Percentiles rank a stretch among this genome's conserved stretches.
phyloP scores from a whole-genome alignment of 2,888 invertebrate genomes.

The Acleris sparsana region DNA sequence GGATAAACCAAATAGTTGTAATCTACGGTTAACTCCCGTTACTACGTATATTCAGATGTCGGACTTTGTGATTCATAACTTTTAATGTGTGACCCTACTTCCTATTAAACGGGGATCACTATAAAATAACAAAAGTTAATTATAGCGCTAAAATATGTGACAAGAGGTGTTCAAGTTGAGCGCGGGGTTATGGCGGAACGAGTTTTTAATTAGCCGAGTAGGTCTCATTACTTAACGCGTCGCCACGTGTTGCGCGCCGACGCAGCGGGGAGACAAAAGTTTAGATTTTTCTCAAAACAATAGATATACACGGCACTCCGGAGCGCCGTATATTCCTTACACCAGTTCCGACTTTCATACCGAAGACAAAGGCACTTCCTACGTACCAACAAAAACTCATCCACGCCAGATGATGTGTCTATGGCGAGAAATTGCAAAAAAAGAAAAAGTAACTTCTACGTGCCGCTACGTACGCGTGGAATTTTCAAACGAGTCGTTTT shows the following conservation, averaged over 20 bases:
- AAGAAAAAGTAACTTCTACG: conserved; percentile 63
- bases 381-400: conserved; percentile 81
- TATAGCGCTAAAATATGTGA: conserved; percentile 52
- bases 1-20: conserved; percentile 52
- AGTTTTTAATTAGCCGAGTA: conserved; percentile 66
- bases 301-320: conserved; percentile 62
- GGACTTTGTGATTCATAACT: conserved; percentile 58
- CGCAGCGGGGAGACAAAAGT: conserved; percentile 60
- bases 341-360: conserved; percentile 79
- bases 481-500: conserved; percentile 74
- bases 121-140: conserved; percentile 56
- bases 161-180: conserved; percentile 60
- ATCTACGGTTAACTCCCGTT: conserved; percentile 56
- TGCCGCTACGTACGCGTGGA: conserved; percentile 60
- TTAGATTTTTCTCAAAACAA: conserved; percentile 77
- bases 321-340: conserved; percentile 74
- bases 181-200: conserved; percentile 58
- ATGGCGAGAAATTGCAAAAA: conserved; percentile 81
- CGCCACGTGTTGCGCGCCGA: conserved; percentile 72
- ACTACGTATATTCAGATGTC: conserved; percentile 54
- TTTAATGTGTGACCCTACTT: conserved; percentile 58
- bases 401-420: conserved; percentile 81
- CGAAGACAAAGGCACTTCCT: conserved; percentile 79
- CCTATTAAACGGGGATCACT: conserved; percentile 55
- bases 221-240: conserved; percentile 73